Base-by-base conservation (phyloP, 2,888 invertebrate genomes). In the Cepaea hortensis region DNA sequence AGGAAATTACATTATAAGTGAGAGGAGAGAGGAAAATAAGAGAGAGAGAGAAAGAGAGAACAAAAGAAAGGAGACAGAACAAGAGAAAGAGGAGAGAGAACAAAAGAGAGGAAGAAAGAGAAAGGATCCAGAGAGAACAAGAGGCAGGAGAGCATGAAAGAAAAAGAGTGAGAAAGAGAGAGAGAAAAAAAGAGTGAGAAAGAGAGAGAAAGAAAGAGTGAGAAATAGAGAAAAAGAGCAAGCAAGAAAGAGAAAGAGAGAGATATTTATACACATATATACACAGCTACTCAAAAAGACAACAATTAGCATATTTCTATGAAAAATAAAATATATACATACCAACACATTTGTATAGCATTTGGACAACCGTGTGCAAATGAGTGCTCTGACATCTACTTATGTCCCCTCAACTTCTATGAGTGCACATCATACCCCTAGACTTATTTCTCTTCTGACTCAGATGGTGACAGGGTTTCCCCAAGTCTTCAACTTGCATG, bases 11-110 rank as follows among this genome's bases (percentile, higher is more conserved):
- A n/a, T 35, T 65, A 15, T 55, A 4, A 85, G 7, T 62, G 3
- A 79, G 46, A 77, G 65, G 65, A 20, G 77, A 18, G 68, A 5
- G 20, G 77, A 85, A 50, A 35, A n/a, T 48, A n/a, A 62, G 61
- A 76, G n/a, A 50, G n/a, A 50, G n/a, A 79, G 79, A 79, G 18
- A 79, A 55, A 79, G 55, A 79, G 79, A 35, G 35, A 35, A 35
- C 35, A 35, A 35, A 35, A 35, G 35, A 35, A 35, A 35, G 35
- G 35, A 35, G 35, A 35, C 0, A 35, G 35, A 35, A 35, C 1
- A 35, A 35, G 35, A 35, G 35, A 35, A 35, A 35, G 35, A 35
- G 35, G 35, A 35, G 35, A 35, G 35, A 35, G 35, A 35, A 35
- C 35, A 35, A 50, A 9, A 79, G 79, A 79, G 55, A 79, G 79